A percentile compares a stretch with the other conserved stretches of the same genome.
Conservation (phyloP, 2,113 vertebrate genomes). For the Empidonax traillii region DNA sequence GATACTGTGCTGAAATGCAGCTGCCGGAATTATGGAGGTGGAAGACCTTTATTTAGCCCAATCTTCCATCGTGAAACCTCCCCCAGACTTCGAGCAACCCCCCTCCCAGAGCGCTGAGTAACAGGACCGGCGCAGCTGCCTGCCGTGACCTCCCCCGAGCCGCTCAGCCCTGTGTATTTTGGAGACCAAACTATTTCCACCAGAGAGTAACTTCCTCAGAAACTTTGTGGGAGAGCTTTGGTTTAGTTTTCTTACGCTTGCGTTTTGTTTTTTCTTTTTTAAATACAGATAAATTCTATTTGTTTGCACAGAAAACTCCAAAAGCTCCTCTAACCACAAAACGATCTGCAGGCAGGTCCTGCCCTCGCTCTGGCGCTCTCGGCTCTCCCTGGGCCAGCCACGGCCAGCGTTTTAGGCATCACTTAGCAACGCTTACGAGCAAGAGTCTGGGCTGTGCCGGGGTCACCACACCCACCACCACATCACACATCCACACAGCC, state of each 20-base stretch:
- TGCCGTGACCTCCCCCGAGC: neutral
- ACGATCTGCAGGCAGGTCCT: neutral
- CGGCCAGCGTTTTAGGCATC: neutral
- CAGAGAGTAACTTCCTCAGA: slow-evolving; percentile 12
- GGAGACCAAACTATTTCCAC: neutral
- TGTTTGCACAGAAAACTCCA: neutral
- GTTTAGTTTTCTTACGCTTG: neutral
- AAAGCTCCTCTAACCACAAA: neutral
- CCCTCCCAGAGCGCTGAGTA: slow-evolving; percentile 42
- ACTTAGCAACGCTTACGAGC: neutral
- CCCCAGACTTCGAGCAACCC: slow-evolving; percentile 26
- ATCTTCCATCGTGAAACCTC: slow-evolving; percentile 57
- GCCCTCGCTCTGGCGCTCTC: accelerated
- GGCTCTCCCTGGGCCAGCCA: neutral
- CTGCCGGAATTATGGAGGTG: slow-evolving; percentile 48
- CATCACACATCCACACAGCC: neutral
- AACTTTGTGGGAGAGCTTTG: neutral
- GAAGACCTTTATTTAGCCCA: slow-evolving; percentile 61
- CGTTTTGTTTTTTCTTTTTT: neutral
- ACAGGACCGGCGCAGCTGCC: slow-evolving; percentile 12
- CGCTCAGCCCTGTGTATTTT: neutral
- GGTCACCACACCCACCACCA: slow-evolving; percentile 38
- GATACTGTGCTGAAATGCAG: slow-evolving; percentile 48
- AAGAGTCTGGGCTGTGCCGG: neutral
- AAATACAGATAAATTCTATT: neutral